Percentiles rank a stretch among this genome's conserved stretches.
These are phyloP conservation scores for Beris chalybata DNA, from an alignment of 2,888 invertebrate genomes.

Conservation along the genomic window DNA sequence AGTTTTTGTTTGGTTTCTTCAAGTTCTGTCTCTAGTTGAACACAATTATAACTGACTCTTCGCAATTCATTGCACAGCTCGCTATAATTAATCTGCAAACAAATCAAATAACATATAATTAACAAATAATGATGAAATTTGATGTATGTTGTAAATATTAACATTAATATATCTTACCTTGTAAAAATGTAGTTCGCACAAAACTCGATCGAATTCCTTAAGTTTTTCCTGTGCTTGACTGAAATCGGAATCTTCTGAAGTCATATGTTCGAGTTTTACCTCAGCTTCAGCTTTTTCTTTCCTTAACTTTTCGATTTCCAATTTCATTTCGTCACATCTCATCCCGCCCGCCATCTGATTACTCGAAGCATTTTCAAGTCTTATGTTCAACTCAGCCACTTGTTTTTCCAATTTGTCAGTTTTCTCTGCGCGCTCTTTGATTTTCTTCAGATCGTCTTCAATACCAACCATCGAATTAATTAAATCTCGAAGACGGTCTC, in stretches of 20 bases:
- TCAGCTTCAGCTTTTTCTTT: constrained; percentile 11
- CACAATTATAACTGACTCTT: constrained; percentile 2
- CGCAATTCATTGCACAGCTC: constrained; percentile 25
- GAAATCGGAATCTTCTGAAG: background rate
- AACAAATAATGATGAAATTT: background rate
- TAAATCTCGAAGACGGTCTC: constrained; percentile 31
- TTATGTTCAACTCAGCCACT: constrained; percentile 1
- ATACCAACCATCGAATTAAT: constrained; percentile 33
- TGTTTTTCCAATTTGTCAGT: constrained; percentile 34
- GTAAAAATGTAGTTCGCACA: constrained; percentile 19
- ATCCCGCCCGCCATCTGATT: background rate
- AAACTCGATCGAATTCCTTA: constrained; percentile 10
- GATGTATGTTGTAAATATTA: background rate
- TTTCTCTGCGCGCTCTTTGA: constrained; percentile 32
- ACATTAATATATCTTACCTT: constrained; percentile 14
- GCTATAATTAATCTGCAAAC: constrained; percentile 24
- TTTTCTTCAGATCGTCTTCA: constrained; percentile 31
- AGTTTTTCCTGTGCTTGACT: background rate
- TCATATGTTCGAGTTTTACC: background rate
- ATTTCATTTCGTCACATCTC: constrained; percentile 3
- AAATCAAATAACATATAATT: background rate
- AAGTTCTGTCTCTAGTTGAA: constrained; percentile 26
- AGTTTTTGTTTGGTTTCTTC: constrained; percentile 16
- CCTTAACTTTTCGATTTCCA: constrained; percentile 10
- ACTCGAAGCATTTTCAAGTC: background rate